Conservation (phyloP, 2,888 invertebrate genomes). For the Arctia plantaginis region DNA sequence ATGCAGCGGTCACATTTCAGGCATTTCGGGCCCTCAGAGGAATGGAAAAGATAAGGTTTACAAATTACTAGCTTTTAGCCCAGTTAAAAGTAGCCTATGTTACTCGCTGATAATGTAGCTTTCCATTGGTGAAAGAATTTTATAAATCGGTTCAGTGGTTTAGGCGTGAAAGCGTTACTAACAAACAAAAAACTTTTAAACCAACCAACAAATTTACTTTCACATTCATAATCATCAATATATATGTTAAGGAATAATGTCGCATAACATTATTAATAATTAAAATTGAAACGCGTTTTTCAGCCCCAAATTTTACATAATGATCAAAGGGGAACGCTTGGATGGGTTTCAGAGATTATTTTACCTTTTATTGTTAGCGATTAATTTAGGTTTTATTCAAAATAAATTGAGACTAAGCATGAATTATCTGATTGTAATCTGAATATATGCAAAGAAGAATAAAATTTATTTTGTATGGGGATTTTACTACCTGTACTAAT, state of each 20-base stretch:
- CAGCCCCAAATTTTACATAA: neutral
- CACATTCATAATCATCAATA: too few species aligned
- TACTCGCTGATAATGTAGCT: too few species aligned
- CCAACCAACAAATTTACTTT: too few species aligned
- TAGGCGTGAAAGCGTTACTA: too few species aligned
- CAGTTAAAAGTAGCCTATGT: too few species aligned
- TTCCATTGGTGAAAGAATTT: too few species aligned
- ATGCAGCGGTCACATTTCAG: conserved; percentile 2
- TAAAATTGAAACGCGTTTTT: neutral
- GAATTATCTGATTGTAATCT: neutral
- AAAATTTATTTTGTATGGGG: neutral
- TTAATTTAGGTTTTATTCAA: neutral
- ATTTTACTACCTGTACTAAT: neutral
- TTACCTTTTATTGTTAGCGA: neutral
- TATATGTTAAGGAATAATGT: neutral
- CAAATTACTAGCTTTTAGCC: conserved; percentile 1
- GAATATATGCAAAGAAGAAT: neutral
- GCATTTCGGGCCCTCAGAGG: neutral
- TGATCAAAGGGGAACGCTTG: neutral
- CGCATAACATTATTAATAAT: neutral
- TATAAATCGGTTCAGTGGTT: too few species aligned
- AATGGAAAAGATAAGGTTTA: neutral
- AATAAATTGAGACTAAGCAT: neutral
- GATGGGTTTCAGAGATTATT: neutral
- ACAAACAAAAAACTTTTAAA: too few species aligned